Conservation (phyloP, 2,113 vertebrate species). For the Labeo catla region DNA sequence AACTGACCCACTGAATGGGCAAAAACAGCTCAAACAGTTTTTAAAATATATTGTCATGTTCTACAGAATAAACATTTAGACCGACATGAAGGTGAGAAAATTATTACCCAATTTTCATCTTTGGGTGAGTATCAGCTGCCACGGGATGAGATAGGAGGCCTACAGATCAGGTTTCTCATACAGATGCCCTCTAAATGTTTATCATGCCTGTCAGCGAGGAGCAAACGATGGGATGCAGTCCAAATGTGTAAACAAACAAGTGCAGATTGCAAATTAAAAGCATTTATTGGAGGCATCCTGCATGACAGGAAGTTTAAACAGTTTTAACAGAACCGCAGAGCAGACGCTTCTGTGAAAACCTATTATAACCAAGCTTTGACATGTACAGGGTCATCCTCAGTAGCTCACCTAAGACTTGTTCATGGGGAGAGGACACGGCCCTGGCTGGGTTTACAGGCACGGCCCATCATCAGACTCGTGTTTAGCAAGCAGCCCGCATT, state of each 20-base stretch:
- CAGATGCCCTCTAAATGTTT: constrained; percentile 47
- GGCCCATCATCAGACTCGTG: constrained; percentile 37
- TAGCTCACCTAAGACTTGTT: background rate
- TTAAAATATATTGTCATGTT: background rate
- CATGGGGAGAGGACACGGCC: background rate
- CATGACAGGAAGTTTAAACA: constrained; percentile 53
- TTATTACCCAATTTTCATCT: background rate
- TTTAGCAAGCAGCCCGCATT: constrained; percentile 12
- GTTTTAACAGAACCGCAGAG: background rate
- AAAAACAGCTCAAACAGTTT: background rate
- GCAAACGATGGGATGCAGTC: constrained; percentile 38
- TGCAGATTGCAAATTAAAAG: constrained; percentile 54
- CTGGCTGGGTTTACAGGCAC: background rate
- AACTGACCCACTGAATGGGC: background rate
- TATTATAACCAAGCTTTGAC: background rate
- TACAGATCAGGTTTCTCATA: constrained; percentile 1
- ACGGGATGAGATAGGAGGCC: background rate
- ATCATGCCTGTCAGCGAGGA: constrained; percentile 53
- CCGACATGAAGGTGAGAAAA: background rate
- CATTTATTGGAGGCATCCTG: constrained; percentile 34
- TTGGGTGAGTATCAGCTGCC: background rate
- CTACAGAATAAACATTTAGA: background rate
- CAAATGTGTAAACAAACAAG: constrained; percentile 51
- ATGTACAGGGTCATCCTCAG: constrained; percentile 16
- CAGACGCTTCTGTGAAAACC: background rate